A percentile compares a stretch with the other conserved stretches of the same genome.
Evolutionary conservation across 2,888 invertebrate genomes (phyloP).

Genomic region (Eupithecia dodoneata): DNA sequence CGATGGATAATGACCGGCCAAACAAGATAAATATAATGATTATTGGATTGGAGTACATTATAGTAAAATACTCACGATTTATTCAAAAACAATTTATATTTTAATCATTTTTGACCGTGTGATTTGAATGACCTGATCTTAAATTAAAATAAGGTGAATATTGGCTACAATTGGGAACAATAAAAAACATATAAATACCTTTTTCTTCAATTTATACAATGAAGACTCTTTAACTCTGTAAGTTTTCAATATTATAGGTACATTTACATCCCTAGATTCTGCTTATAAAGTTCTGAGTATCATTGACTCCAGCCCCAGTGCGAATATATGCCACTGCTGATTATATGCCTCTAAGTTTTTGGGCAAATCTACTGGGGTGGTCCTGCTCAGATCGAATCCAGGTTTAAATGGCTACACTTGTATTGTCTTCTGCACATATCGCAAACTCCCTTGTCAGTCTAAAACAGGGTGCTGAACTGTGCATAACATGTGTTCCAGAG

Average conservation of each 20-base stretch:
- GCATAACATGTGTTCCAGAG: not conserved
- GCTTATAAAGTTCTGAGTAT: not conserved
- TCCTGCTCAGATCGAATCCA: not conserved
- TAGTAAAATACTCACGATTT: constrained; percentile 44
- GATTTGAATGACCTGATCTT: not conserved
- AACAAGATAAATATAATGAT: constrained; percentile 45
- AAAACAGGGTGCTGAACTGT: not conserved
- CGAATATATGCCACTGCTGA: too few relatives aligned
- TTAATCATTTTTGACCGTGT: not conserved
- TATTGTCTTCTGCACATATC: not conserved
- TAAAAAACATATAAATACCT: not conserved
- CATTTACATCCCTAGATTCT: not conserved
- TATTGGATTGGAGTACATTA: constrained; percentile 23
- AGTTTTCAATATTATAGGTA: not conserved
- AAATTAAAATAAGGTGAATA: not conserved
- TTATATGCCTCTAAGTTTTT: not conserved
- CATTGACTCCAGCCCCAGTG: not conserved
- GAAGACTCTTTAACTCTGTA: not conserved
- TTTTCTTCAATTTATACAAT: not conserved
- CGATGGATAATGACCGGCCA: constrained; percentile 44
- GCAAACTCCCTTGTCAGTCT: not conserved
- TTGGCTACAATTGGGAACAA: not conserved
- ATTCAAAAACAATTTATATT: constrained; percentile 2
- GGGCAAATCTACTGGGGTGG: too few relatives aligned
- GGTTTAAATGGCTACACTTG: not conserved